Base-by-base conservation (phyloP, 1,140 invertebrate species). In the Lasaia peninsularis region DNA sequence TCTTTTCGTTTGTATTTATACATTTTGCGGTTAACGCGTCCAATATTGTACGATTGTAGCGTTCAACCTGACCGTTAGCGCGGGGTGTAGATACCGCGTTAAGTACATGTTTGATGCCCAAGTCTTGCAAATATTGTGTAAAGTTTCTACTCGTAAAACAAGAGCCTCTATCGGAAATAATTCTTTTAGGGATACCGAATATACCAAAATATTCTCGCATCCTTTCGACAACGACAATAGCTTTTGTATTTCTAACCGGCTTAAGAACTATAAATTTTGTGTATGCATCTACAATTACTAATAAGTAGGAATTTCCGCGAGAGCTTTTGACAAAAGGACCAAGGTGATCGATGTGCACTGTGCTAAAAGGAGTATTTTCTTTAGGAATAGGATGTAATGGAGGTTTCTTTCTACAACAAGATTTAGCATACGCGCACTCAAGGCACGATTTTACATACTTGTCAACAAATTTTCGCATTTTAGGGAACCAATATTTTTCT, bases 171-270 rank as follows among this genome's bases (percentile, higher is more conserved):
- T 63, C 61, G 6, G 52, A 24, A 10, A 63, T 58, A 0, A 63
- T 10, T 20, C 56, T 44, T 2, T 10, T 52, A n/a, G 62, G 62
- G 9, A 56, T 24, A 37, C 62, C 62, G 35, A 63, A 63, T 1
- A 53, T 12, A 20, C 50, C 16, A 52, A 59, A 56, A 49, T 59
- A 59, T 33, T 59, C 40, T 14, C 33, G 37, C 10, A 63, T 20
- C 12, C 31, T 20, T 9, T 52, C 49, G 8, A 56, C 44, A 0
- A 33, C 21, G 8, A 6, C 12, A 1, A 20, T 31, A 5, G 60
- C 24, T 18, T 57, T 35, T 35, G 34, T 35, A 35, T 35, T 35
- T 35, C n/a, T 35, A 5, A 7, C 6, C 3, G 34, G 34, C 12
- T 35, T 35, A 1, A 35, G 34, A 35, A 35, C 4, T 14, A 35